phyloP scores from a whole-genome alignment of 2,888 invertebrate genomes.

The Disparrhopalites patrizii region DNA sequence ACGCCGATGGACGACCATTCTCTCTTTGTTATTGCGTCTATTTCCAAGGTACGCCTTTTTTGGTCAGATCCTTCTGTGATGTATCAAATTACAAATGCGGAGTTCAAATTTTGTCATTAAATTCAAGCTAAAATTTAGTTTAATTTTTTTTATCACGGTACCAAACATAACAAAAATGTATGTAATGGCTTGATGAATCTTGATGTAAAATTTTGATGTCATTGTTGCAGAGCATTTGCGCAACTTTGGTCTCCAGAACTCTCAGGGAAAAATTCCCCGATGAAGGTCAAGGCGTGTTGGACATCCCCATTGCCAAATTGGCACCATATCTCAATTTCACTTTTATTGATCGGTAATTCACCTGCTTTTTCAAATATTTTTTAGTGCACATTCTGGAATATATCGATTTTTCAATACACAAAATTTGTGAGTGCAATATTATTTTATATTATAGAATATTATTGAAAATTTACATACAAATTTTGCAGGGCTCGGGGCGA shows the following conservation, averaged over 20 bases:
- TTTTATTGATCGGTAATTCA: constrained; percentile 33
- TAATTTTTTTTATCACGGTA: no score
- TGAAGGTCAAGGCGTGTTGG: constrained; percentile 28
- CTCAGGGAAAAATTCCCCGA: constrained; percentile 35
- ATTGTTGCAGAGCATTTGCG: constrained; percentile 27
- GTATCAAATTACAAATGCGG: no score
- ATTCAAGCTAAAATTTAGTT: no score
- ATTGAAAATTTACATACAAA: no score
- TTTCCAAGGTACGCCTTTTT: constrained; percentile 31
- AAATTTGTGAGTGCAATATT: no score
- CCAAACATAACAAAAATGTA: no score
- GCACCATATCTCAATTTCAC: constrained; percentile 27
- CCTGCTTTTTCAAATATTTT: background rate
- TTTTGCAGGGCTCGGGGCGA: constrained; percentile 34
- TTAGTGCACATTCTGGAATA: constrained; percentile 1
- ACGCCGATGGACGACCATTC: constrained; percentile 24
- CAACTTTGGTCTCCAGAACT: constrained; percentile 24
- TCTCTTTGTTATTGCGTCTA: constrained; percentile 34
- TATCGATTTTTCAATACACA: no score
- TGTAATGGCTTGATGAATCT: no score
- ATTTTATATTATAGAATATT: no score
- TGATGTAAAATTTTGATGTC: no score
- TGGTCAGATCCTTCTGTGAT: no score
- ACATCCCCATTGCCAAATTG: constrained; percentile 32
- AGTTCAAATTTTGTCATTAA: no score